Evolutionary conservation across 2,113 vertebrate species (phyloP), one percentile per base, ranked within the genome.

Genomic region (Ondatra zibethicus): DNA sequence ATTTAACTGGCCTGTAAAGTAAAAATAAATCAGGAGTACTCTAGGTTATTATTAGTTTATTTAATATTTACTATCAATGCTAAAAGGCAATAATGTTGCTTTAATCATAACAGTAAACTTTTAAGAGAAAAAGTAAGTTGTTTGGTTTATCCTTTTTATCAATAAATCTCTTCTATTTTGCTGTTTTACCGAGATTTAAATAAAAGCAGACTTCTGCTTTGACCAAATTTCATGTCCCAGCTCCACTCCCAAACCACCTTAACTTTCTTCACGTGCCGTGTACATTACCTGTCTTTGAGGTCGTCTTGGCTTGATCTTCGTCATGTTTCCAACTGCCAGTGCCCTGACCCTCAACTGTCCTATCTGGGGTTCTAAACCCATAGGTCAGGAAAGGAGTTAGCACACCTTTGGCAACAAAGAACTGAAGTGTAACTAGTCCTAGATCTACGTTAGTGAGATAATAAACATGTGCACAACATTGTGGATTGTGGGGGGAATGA

Each of bases 261-360:
- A 92, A 47, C 23, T 42, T 89, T 91, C 13, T 93, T 73, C 12
- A 63, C 39, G 45, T 19, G 5, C 5, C 47, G 23, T 47, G 63
- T 61, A 63, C 17, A 39, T 25, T n/a, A 72, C 75, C 39, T 84
- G 31, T 91, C 77, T 63, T 84, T 8, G 0, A 78, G n/a, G 8
- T 85, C 80, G 47, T 89, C 52, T 45, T 36, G 7, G 4, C 31
- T 88, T 81, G n/a, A 29, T 87, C 86, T 82, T 77, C 42, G 39
- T 73, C 72, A 42, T 17, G 68, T 47, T 73, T 82, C 76, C 88
- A 97, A 97, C 97, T 97, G 98, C 81, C 96, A 77, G 29, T 45
- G 2, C 31, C 25, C 47, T 29, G 65, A 52, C 39, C 55, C n/a
- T 47, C 42, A 50, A 55, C 52, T n/a, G 39, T 77, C 52, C 21